Evolutionary conservation across 1,140 invertebrate genomes (phyloP).

Genomic region (Polypedilum vanderplanki): DNA sequence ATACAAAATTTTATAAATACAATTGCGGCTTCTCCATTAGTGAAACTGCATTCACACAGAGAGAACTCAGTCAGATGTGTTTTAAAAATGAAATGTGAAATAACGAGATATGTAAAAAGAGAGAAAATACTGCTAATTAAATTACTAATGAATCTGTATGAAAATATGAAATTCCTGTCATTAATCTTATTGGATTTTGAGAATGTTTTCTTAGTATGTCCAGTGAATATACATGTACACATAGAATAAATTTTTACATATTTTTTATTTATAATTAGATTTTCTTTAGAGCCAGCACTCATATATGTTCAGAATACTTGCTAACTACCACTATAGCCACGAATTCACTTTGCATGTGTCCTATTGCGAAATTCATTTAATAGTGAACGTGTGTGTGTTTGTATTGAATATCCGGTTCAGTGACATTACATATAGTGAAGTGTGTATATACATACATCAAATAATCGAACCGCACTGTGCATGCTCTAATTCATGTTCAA

Average conservation of each 20-base stretch:
- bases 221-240: not conserved
- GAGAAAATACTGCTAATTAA: not conserved
- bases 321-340: not conserved
- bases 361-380: not conserved
- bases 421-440: slow-evolving; percentile 1
- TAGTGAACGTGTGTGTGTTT: not conserved
- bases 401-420: not conserved
- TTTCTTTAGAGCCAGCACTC: not conserved
- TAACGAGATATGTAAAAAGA: not conserved
- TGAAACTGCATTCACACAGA: too few relatives aligned
- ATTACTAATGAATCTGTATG: not conserved
- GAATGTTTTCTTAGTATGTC: not conserved
- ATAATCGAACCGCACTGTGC: slow-evolving; percentile 1
- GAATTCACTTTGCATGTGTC: not conserved
- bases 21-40: too few relatives aligned
- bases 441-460: not conserved
- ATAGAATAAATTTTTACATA: not conserved
- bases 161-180: not conserved
- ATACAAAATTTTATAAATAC: too few relatives aligned
- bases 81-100: too few relatives aligned
- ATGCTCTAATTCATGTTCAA: not conserved
- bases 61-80: too few relatives aligned
- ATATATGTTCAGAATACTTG: not conserved
- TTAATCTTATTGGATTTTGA: not conserved
- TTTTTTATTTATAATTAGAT: slow-evolving; percentile 11